These are phyloP conservation scores for Venturia canescens DNA, from an alignment of 1,140 invertebrate genomes.

Conservation along the genomic window DNA sequence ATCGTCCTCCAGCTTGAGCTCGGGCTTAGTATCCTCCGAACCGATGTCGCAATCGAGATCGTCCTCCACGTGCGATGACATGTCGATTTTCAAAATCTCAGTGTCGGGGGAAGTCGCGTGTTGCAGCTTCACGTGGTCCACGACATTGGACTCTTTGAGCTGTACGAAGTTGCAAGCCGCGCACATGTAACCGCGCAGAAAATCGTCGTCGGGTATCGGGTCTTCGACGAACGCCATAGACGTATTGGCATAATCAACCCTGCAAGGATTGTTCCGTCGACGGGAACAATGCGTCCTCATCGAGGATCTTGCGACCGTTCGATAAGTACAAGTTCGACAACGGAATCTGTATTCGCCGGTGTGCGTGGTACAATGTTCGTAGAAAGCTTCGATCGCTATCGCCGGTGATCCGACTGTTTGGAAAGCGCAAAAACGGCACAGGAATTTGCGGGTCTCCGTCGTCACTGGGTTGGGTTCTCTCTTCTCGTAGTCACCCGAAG, in stretches of 20 bases:
- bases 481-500: slow-evolving; percentile 55
- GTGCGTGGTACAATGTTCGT: slow-evolving; percentile 84
- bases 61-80: slow-evolving; percentile 67
- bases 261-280: slow-evolving; percentile 60
- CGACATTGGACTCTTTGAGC: slow-evolving; percentile 78
- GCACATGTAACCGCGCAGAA: slow-evolving; percentile 82
- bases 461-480: slow-evolving; percentile 46
- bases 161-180: slow-evolving; percentile 83
- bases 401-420: slow-evolving; percentile 69
- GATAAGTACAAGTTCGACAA: slow-evolving; percentile 79
- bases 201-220: slow-evolving; percentile 59
- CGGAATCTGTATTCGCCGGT: slow-evolving; percentile 84
- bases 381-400: slow-evolving; percentile 75
- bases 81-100: slow-evolving; percentile 76
- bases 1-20: slow-evolving; percentile 14
- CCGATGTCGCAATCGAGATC: neutral
- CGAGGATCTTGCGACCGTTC: slow-evolving; percentile 70
- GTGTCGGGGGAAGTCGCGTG: slow-evolving; percentile 69
- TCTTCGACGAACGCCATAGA: slow-evolving; percentile 60
- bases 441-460: slow-evolving; percentile 68
- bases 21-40: slow-evolving; percentile 27
- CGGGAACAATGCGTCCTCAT: slow-evolving; percentile 75
- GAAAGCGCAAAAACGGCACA: slow-evolving; percentile 77
- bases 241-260: slow-evolving; percentile 57
- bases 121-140: slow-evolving; percentile 79